A percentile compares a stretch with the other conserved stretches of the same genome.
phyloP scores from a whole-genome alignment of 2,113 vertebrate genomes.

The Pycnonotus jocosus region DNA sequence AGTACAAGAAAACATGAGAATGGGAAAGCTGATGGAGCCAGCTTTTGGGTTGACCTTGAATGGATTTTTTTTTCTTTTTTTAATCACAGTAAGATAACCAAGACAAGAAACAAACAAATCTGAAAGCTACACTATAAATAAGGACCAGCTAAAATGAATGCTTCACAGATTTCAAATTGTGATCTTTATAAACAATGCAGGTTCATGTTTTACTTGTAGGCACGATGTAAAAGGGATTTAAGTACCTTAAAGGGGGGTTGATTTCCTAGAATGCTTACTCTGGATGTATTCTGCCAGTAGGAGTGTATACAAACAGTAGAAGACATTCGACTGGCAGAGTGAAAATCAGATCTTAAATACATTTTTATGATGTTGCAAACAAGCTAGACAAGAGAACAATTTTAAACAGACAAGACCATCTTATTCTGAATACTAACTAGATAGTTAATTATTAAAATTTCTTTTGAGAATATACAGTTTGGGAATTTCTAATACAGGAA shows the following conservation, averaged over 20 bases:
- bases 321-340: not conserved
- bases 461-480: slow-evolving; percentile 22
- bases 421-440: slow-evolving; percentile 29
- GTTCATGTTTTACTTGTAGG: not conserved
- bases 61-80: not conserved
- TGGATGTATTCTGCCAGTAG: not conserved
- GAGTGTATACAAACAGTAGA: not conserved
- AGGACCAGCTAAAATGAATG: not conserved
- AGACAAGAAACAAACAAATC: not conserved
- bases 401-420: slow-evolving; percentile 12
- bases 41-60: not conserved
- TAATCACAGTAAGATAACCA: not conserved
- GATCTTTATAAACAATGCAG: not conserved
- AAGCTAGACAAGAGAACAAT: slow-evolving; percentile 35
- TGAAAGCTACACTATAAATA: not conserved
- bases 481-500: slow-evolving; percentile 15
- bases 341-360: not conserved
- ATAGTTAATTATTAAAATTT: slow-evolving; percentile 42
- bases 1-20: not conserved
- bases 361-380: slow-evolving; percentile 4
- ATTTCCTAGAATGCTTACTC: not conserved
- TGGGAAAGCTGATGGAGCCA: not conserved
- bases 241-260: not conserved
- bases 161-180: not conserved
- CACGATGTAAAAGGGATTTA: not conserved